These are phyloP conservation scores for Eremophila alpestris DNA, from an alignment of 2,797 vertebrate species.

Conservation along the genomic window DNA sequence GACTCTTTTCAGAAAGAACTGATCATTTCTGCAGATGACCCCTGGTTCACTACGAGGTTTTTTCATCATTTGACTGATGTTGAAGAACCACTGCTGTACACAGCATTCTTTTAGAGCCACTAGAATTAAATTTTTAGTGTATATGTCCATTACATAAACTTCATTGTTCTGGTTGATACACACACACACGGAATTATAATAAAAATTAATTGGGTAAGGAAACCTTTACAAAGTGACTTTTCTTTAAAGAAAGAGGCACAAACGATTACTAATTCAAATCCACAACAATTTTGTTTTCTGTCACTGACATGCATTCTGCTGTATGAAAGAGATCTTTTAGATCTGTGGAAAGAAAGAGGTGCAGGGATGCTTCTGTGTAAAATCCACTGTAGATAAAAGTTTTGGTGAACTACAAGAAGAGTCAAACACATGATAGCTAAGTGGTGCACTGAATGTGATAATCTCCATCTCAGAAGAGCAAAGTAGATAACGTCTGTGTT, in stretches of 20 bases:
- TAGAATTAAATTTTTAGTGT: background rate
- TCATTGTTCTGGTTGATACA: background rate
- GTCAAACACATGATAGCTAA: background rate
- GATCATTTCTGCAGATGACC: background rate
- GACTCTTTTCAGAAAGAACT: background rate
- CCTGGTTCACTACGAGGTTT: background rate
- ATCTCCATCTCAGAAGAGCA: background rate
- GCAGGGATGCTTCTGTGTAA: background rate
- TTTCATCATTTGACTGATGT: background rate
- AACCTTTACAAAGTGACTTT: background rate
- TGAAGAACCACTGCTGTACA: background rate
- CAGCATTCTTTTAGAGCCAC: background rate
- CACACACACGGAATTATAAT: background rate
- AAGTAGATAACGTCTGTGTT: background rate
- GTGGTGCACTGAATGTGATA: background rate
- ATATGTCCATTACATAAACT: background rate
- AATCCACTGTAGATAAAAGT: background rate
- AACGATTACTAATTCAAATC: accelerated
- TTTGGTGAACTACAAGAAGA: background rate
- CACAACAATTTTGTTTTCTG: background rate
- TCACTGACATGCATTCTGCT: background rate
- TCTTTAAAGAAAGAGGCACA: background rate
- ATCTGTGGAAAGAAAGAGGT: background rate
- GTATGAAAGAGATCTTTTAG: background rate
- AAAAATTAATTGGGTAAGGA: background rate